Evolutionary conservation across 2,113 vertebrate species (phyloP).

Genomic region (Thymallus thymallus): DNA sequence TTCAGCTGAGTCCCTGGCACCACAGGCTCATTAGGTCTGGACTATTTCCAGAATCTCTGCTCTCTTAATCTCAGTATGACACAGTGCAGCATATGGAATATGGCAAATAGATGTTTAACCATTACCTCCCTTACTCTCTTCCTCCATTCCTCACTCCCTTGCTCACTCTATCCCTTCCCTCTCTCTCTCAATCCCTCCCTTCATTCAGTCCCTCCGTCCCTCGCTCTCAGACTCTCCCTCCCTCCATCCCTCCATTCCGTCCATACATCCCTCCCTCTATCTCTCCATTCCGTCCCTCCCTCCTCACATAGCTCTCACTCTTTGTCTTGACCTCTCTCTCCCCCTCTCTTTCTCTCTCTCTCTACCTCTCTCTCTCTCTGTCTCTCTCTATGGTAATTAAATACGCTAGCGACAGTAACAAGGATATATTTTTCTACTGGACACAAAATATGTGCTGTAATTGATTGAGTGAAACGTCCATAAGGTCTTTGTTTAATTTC

Average conservation of each 20-base stretch:
- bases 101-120: conserved; percentile 26
- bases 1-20: neutral
- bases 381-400: conserved; percentile 22
- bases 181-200: too few species aligned
- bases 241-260: too few species aligned
- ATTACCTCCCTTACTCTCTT: conserved; percentile 14
- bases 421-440: conserved; percentile 21
- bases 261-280: too few species aligned
- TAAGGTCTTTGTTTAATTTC: conserved; percentile 17
- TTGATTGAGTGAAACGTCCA: too few species aligned
- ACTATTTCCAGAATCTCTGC: conserved; percentile 10
- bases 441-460: conserved; percentile 14
- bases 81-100: conserved; percentile 24
- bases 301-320: too few species aligned
- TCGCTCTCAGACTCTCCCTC: too few species aligned
- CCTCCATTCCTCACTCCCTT: too few species aligned
- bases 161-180: too few species aligned
- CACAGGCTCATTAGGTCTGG: neutral
- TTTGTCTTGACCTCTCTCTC: too few species aligned
- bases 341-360: too few species aligned
- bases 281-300: neutral
- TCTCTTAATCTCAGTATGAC: conserved; percentile 17
- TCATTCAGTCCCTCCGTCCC: too few species aligned
- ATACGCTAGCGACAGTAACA: conserved; percentile 29
- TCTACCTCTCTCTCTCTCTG: too few species aligned